These are phyloP conservation scores for Mechanitis messenoides DNA, from an alignment of 2,888 invertebrate species.

Conservation along the genomic window DNA sequence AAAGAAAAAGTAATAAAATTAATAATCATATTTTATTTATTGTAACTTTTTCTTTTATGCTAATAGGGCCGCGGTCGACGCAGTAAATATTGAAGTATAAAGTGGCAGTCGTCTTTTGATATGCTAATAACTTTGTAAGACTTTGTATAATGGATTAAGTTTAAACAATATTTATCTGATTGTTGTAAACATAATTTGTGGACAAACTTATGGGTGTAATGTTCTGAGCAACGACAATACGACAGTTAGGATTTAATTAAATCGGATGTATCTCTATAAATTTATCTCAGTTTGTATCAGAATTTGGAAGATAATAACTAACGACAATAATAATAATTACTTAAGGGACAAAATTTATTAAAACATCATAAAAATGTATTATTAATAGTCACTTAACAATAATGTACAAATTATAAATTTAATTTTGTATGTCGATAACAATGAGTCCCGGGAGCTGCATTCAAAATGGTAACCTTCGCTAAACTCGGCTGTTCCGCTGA, in stretches of 20 bases:
- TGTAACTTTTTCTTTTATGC: no score
- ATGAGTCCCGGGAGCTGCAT: slow-evolving; percentile 52
- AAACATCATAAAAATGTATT: slow-evolving; percentile 1
- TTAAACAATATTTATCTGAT: slow-evolving; percentile 67
- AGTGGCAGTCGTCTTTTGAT: no score
- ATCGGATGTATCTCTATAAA: slow-evolving; percentile 25
- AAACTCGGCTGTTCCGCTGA: slow-evolving; percentile 60
- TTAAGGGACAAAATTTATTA: not conserved
- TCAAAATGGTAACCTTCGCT: slow-evolving; percentile 51
- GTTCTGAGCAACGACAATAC: slow-evolving; percentile 56
- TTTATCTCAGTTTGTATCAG: slow-evolving; percentile 12
- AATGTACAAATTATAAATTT: slow-evolving; percentile 30
- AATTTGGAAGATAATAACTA: slow-evolving; percentile 8
- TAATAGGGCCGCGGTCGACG: no score
- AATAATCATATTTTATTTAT: no score
- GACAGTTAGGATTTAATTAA: slow-evolving; percentile 60
- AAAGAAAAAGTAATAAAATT: no score
- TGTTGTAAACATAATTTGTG: slow-evolving; percentile 72
- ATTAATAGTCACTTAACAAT: slow-evolving; percentile 10
- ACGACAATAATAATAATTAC: slow-evolving; percentile 6
- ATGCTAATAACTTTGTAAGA: slow-evolving; percentile 54
- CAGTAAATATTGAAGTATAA: no score
- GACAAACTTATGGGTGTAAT: slow-evolving; percentile 63
- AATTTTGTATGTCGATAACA: slow-evolving; percentile 45
- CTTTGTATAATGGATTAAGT: slow-evolving; percentile 66